phyloP scores from a whole-genome alignment of 2,113 vertebrate genomes.

The Oreochromis niloticus region DNA sequence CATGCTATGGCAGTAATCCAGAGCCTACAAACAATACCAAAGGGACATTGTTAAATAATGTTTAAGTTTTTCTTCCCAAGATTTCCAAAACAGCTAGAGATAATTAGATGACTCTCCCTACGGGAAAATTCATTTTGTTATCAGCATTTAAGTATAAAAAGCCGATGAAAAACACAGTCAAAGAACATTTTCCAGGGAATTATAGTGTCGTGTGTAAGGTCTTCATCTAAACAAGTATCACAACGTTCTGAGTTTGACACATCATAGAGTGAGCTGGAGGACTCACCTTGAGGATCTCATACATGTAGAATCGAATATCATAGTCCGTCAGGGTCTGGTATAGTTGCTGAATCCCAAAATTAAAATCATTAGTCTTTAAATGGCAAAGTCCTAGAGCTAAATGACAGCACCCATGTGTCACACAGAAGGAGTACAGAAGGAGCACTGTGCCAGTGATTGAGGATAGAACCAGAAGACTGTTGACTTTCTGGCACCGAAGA shows the following conservation, averaged over 20 bases:
- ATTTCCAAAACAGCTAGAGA: neutral
- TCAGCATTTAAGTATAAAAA: neutral
- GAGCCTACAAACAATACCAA: slow-evolving; percentile 42
- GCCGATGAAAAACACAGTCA: neutral
- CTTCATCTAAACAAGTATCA: neutral
- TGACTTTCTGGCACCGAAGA: slow-evolving; percentile 42
- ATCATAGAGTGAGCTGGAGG: neutral
- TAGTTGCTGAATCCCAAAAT: slow-evolving; percentile 71
- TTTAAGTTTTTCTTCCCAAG: neutral
- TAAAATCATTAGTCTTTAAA: neutral
- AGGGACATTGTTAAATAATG: neutral
- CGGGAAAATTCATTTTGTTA: neutral
- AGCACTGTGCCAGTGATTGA: slow-evolving; percentile 30
- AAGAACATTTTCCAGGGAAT: neutral
- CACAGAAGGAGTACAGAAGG: neutral
- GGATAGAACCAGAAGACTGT: slow-evolving; percentile 34
- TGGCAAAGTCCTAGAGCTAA: neutral
- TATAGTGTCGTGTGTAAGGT: neutral
- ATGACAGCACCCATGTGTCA: neutral
- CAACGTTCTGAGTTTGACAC: neutral
- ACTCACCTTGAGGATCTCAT: slow-evolving; percentile 82
- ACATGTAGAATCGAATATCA: slow-evolving; percentile 89
- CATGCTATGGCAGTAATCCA: slow-evolving; percentile 83
- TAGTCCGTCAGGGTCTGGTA: slow-evolving; percentile 86
- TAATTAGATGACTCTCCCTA: neutral